Conservation (phyloP, 2,797 vertebrate species). For the Alauda arvensis region DNA sequence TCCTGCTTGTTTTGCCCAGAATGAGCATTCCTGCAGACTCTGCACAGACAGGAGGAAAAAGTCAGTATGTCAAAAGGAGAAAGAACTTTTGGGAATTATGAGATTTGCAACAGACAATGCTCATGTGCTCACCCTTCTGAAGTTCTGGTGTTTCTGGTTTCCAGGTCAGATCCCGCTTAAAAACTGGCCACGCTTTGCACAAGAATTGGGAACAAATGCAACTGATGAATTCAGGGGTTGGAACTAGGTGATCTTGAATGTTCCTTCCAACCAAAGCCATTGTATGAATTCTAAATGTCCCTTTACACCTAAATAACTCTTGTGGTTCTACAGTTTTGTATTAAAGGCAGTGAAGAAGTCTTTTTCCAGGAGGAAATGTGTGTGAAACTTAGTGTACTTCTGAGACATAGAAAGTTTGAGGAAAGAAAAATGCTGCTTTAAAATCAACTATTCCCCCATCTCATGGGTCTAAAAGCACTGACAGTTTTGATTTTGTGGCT, state of each 20-base stretch:
- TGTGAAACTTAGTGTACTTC: neutral
- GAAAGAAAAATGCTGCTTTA: neutral
- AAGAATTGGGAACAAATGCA: neutral
- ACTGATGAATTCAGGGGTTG: neutral
- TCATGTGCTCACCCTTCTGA: neutral
- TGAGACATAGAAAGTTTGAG: neutral
- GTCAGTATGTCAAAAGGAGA: neutral
- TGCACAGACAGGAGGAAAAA: neutral
- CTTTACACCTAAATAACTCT: neutral
- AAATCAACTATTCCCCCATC: neutral
- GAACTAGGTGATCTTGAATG: neutral
- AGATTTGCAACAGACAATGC: neutral
- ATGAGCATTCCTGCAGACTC: neutral
- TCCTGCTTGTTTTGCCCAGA: neutral
- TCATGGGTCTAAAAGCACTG: conserved; percentile 5
- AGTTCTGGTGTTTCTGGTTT: neutral
- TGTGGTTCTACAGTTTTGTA: neutral
- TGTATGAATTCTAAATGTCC: neutral
- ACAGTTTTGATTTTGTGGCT: conserved; percentile 36
- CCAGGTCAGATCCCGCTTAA: neutral
- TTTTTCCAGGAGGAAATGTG: neutral
- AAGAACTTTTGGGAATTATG: neutral
- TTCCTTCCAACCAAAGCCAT: neutral
- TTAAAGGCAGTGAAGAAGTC: neutral
- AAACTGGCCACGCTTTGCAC: neutral